Percentiles rank a stretch among this genome's conserved stretches.
Conservation (phyloP, 2,113 vertebrate genomes). For the Acanthisitta chloris region DNA sequence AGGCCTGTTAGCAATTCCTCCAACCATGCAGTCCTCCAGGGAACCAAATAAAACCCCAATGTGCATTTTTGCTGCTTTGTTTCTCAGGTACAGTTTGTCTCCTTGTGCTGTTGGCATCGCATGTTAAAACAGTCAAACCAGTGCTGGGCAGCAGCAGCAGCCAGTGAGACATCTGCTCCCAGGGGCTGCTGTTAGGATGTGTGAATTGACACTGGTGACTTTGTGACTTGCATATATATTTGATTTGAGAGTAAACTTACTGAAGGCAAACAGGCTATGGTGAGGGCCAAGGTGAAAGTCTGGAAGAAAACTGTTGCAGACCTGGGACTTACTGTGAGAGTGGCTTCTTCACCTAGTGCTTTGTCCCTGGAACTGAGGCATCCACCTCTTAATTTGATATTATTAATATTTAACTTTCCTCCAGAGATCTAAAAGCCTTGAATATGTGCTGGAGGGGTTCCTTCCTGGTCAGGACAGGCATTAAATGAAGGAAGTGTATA, state of each 20-base stretch:
- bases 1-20: not conserved
- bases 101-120: not conserved
- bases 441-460: not conserved
- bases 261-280: too few relatives aligned
- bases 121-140: fast-evolving
- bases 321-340: not conserved
- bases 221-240: fast-evolving
- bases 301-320: not conserved
- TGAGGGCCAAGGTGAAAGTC: not conserved
- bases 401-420: not conserved
- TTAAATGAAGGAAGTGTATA: not conserved
- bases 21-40: not conserved
- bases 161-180: not conserved
- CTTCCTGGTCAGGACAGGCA: not conserved
- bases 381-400: fast-evolving
- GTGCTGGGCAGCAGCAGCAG: not conserved
- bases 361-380: too few relatives aligned
- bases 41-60: fast-evolving
- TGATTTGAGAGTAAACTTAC: fast-evolving
- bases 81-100: not conserved
- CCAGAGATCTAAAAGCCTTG: not conserved
- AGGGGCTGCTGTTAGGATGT: fast-evolving
- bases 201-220: fast-evolving
- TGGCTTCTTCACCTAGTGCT: not conserved
- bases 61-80: fast-evolving